Conservation (phyloP, 2,113 vertebrate genomes). For the Trogon melanurus region DNA sequence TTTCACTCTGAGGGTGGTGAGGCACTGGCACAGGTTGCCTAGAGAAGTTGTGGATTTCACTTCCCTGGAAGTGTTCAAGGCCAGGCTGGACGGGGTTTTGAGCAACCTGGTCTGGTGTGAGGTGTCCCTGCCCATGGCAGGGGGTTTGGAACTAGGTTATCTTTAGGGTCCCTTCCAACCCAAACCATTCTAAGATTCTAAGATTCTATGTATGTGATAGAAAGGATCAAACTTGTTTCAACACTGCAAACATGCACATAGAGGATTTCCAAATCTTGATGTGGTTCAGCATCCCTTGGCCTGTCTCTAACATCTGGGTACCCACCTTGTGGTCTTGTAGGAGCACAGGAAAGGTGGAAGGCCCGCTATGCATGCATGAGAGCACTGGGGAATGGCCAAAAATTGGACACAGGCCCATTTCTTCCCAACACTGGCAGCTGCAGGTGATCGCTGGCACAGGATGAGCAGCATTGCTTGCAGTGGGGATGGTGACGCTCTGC, state of each 20-base stretch:
- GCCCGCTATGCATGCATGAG: background rate
- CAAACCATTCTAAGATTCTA: no score
- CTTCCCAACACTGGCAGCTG: background rate
- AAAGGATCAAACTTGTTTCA: background rate
- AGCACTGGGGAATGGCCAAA: background rate
- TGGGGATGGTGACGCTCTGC: accelerated
- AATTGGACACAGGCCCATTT: accelerated
- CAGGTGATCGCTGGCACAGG: accelerated
- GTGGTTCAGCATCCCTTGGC: background rate
- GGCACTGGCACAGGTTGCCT: no score
- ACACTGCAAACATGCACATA: background rate
- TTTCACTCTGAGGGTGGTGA: no score
- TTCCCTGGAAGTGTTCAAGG: no score
- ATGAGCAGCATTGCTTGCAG: accelerated
- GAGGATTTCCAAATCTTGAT: background rate
- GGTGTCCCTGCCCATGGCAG: no score
- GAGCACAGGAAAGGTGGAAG: background rate
- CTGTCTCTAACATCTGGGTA: background rate
- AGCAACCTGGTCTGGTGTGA: no score
- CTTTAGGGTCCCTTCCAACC: no score
- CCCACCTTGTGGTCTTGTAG: background rate
- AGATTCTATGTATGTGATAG: no score
- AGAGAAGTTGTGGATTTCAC: no score
- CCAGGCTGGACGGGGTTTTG: no score
- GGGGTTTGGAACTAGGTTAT: no score